Conservation (phyloP, 2,888 invertebrate species). For the Drosophila anomelani region DNA sequence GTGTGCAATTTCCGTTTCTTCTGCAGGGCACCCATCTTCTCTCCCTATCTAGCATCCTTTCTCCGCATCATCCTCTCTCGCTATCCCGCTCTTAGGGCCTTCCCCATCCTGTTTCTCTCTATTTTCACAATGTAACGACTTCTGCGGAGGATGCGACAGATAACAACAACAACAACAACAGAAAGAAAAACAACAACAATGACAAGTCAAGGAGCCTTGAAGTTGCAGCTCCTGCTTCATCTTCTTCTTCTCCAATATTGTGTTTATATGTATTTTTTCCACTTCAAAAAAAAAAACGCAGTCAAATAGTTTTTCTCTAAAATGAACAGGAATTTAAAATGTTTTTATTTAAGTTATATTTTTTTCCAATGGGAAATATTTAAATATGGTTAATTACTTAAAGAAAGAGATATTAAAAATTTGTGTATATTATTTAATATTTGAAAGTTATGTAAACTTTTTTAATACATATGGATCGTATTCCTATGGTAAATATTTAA, state of each 20-base stretch:
- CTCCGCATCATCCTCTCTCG: not conserved
- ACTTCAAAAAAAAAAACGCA: constrained; percentile 43
- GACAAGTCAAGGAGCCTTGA: constrained; percentile 46
- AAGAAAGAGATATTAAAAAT: no score
- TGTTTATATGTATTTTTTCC: constrained; percentile 29
- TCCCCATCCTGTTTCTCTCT: constrained; percentile 35
- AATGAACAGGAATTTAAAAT: not conserved
- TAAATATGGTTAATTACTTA: not conserved
- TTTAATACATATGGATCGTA: no score
- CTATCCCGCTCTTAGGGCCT: not conserved
- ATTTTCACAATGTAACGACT: constrained; percentile 68
- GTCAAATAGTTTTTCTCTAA: not conserved
- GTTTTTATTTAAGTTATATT: no score
- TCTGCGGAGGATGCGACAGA: constrained; percentile 57
- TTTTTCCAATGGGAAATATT: not conserved
- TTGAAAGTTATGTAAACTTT: no score
- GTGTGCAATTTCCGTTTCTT: constrained; percentile 70
- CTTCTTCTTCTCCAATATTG: constrained; percentile 54
- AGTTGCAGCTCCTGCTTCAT: constrained; percentile 53
- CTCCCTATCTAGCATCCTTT: constrained; percentile 12
- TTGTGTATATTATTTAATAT: no score
- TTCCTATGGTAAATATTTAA: no score
- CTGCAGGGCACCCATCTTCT: constrained; percentile 19
- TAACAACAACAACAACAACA: constrained; percentile 40
- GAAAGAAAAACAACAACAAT: constrained; percentile 36